Conservation (phyloP, 2,797 vertebrate species). For the Macropus fuliginosus region DNA sequence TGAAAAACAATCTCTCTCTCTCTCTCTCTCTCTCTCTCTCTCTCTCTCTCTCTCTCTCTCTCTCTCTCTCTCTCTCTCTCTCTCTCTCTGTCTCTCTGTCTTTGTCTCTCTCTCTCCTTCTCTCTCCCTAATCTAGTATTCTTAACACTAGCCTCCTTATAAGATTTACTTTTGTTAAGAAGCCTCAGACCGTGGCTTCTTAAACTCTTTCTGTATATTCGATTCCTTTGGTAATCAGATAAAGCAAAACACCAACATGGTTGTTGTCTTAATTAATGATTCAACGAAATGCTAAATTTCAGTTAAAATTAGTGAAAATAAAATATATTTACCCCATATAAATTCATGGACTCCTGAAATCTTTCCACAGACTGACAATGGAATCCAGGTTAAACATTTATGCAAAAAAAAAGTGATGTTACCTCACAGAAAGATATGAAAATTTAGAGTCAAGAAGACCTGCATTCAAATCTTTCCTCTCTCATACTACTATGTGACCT, state of each 20-base stretch:
- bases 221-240: not conserved
- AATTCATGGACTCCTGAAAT: not conserved
- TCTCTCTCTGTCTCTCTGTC: too few species aligned
- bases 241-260: not conserved
- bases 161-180: not conserved
- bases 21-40: too few species aligned
- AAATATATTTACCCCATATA: not conserved
- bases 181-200: not conserved
- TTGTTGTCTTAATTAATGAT: not conserved
- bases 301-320: not conserved
- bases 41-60: too few species aligned
- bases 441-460: not conserved
- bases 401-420: not conserved
- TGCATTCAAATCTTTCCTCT: constrained; percentile 16
- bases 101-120: too few species aligned
- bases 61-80: too few species aligned
- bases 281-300: not conserved
- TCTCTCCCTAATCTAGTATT: not conserved
- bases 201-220: not conserved
- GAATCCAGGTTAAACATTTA: not conserved
- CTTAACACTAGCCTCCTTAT: not conserved
- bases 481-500: not conserved
- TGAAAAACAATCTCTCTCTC: too few species aligned
- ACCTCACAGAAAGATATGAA: not conserved
- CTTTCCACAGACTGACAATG: not conserved